A percentile compares a stretch with the other conserved stretches of the same genome.
These are phyloP conservation scores for Larimichthys polyactis DNA, from an alignment of 2,113 vertebrate species.

Conservation along the genomic window DNA sequence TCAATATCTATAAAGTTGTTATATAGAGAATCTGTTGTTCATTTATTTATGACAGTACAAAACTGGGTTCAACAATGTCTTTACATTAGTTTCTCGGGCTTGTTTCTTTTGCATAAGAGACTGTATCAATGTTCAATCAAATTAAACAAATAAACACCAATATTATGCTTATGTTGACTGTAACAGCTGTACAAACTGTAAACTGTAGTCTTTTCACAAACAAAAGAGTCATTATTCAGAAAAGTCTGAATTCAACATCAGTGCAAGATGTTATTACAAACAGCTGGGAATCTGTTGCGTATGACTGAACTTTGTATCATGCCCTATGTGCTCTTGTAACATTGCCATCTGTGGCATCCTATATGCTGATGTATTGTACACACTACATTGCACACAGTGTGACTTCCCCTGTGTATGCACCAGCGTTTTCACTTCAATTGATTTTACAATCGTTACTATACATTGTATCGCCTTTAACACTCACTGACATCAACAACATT, in stretches of 20 bases:
- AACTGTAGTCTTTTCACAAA: slow-evolving; percentile 24
- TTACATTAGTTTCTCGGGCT: slow-evolving; percentile 20
- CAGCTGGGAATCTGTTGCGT: slow-evolving; percentile 9
- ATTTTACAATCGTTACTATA: background rate
- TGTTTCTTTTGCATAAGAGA: slow-evolving; percentile 10
- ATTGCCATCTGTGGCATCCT: background rate
- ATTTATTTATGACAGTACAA: background rate
- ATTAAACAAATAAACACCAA: slow-evolving; percentile 27
- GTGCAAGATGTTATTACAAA: background rate
- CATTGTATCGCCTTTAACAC: background rate
- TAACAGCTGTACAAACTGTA: slow-evolving; percentile 36
- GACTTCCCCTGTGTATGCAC: background rate
- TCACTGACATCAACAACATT: background rate
- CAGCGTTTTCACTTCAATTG: background rate
- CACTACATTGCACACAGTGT: background rate
- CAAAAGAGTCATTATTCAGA: slow-evolving; percentile 31
- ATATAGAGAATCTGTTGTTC: background rate
- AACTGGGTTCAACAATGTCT: background rate
- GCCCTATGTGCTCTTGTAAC: background rate
- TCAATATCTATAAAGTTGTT: background rate
- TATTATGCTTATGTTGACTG: slow-evolving; percentile 30
- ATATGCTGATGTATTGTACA: background rate
- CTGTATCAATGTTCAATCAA: slow-evolving; percentile 23
- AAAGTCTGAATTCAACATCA: slow-evolving; percentile 30
- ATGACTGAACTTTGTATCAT: background rate